A percentile compares a stretch with the other conserved stretches of the same genome.
These are phyloP conservation scores for Ischnus inquisitorius DNA, from an alignment of 2,888 invertebrate species.

Conservation along the genomic window DNA sequence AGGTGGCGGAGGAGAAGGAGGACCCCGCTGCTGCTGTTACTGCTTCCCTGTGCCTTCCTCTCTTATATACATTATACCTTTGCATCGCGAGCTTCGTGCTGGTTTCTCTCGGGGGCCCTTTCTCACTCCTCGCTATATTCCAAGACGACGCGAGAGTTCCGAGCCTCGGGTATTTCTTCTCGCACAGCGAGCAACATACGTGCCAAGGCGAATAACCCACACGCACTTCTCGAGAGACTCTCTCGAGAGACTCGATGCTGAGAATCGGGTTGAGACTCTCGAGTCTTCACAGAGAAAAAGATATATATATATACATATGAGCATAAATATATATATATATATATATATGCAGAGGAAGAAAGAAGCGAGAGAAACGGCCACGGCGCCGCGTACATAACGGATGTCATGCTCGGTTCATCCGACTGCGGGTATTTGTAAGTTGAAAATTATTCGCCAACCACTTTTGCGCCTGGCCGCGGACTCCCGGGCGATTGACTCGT, in stretches of 20 bases:
- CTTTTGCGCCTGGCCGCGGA: constrained; percentile 62
- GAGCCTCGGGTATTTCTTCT: constrained; percentile 57
- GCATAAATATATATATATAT: constrained; percentile 55
- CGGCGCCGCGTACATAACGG: constrained; percentile 71
- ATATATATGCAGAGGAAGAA: constrained; percentile 32
- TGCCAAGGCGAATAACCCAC: constrained; percentile 59
- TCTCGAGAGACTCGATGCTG: constrained; percentile 31
- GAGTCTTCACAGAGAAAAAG: constrained; percentile 29
- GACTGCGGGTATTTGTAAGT: constrained; percentile 72
- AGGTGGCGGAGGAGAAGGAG: no score
- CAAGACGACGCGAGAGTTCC: constrained; percentile 17
- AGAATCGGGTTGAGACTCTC: constrained; percentile 49
- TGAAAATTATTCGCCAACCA: constrained; percentile 71
- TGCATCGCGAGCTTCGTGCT: constrained; percentile 56
- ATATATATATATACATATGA: no score
- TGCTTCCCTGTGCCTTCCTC: constrained; percentile 29
- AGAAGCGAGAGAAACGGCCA: constrained; percentile 57
- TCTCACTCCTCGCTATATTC: constrained; percentile 48
- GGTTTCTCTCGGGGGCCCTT: constrained; percentile 52
- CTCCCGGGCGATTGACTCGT: constrained; percentile 70
- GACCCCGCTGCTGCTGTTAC: constrained; percentile 43
- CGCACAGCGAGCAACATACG: constrained; percentile 42
- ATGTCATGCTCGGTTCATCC: constrained; percentile 71
- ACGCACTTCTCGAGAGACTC: constrained; percentile 40
- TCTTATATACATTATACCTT: constrained; percentile 39